phyloP scores from a whole-genome alignment of 2,797 vertebrate genomes.

The Melanotaenia pygmaea region DNA sequence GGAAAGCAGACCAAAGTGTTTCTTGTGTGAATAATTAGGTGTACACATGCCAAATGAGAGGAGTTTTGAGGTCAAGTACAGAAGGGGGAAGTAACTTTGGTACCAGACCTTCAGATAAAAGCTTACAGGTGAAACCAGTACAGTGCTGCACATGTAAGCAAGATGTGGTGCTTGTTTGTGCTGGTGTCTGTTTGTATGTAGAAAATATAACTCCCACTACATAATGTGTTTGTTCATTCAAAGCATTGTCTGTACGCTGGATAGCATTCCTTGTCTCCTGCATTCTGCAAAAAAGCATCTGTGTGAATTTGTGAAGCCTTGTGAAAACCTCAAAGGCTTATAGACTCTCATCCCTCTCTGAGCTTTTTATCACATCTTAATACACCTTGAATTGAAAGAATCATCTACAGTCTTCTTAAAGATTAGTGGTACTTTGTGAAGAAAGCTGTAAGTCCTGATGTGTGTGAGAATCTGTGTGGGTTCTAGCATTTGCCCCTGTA shows the following conservation, averaged over 20 bases:
- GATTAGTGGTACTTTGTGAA: slow-evolving; percentile 30
- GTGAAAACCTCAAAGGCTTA: slow-evolving; percentile 21
- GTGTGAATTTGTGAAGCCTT: slow-evolving; percentile 41
- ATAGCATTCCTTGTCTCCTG: slow-evolving; percentile 63
- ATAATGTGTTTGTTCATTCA: slow-evolving; percentile 77
- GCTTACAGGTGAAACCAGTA: slow-evolving; percentile 80
- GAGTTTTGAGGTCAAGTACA: slow-evolving; percentile 80
- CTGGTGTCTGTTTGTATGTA: slow-evolving; percentile 78
- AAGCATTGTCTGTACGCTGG: slow-evolving; percentile 64
- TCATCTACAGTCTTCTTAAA: slow-evolving; percentile 44
- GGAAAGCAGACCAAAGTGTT: slow-evolving; percentile 67
- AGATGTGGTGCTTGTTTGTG: slow-evolving; percentile 76
- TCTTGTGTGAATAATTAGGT: slow-evolving; percentile 73
- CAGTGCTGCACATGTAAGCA: slow-evolving; percentile 72
- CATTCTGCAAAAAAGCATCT: slow-evolving; percentile 57
- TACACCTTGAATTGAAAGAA: slow-evolving; percentile 8
- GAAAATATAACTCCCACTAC: slow-evolving; percentile 71
- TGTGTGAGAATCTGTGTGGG: slow-evolving; percentile 48
- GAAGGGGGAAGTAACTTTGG: slow-evolving; percentile 76
- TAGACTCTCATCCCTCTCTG: slow-evolving; percentile 2
- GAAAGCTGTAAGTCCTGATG: slow-evolving; percentile 8
- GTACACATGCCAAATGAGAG: slow-evolving; percentile 74
- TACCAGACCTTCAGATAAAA: slow-evolving; percentile 77
- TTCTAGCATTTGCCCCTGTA: slow-evolving; percentile 53
- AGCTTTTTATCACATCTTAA: slow-evolving; percentile 12